phyloP scores from a whole-genome alignment of 2,113 vertebrate genomes.

The Fregata magnificens region DNA sequence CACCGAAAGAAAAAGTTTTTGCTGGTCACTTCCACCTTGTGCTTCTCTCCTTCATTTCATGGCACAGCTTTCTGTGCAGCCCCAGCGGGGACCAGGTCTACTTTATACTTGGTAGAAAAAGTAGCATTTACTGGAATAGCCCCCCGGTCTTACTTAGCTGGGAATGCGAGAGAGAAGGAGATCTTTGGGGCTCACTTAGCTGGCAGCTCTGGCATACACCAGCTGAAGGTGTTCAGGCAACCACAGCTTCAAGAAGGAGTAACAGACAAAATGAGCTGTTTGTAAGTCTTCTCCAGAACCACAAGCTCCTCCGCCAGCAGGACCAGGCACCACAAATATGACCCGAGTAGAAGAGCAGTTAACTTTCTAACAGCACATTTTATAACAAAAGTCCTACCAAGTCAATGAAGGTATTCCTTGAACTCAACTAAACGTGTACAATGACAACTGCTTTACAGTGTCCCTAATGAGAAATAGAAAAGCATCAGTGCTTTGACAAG shows the following conservation, averaged over 20 bases:
- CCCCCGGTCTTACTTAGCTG: neutral
- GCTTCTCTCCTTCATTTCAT: neutral
- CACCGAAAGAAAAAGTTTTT: neutral
- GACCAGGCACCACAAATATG: neutral
- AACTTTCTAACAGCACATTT: neutral
- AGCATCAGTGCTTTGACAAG: neutral
- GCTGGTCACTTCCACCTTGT: neutral
- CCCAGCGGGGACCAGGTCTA: fast-evolving
- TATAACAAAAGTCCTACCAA: neutral
- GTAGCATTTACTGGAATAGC: neutral
- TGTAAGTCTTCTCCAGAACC: neutral
- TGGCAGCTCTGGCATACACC: neutral
- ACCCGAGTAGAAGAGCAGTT: neutral
- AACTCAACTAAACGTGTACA: neutral
- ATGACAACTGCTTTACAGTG: neutral
- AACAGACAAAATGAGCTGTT: neutral
- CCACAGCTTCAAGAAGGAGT: neutral
- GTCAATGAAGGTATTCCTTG: neutral
- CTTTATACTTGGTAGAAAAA: neutral
- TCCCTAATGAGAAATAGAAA: neutral
- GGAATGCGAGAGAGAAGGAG: neutral
- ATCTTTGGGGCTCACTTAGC: neutral
- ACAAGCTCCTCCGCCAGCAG: neutral
- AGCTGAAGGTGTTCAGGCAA: neutral
- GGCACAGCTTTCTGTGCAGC: neutral